Evolutionary conservation across 2,113 vertebrate genomes (phyloP).

Genomic region (Amphiprion ocellaris): DNA sequence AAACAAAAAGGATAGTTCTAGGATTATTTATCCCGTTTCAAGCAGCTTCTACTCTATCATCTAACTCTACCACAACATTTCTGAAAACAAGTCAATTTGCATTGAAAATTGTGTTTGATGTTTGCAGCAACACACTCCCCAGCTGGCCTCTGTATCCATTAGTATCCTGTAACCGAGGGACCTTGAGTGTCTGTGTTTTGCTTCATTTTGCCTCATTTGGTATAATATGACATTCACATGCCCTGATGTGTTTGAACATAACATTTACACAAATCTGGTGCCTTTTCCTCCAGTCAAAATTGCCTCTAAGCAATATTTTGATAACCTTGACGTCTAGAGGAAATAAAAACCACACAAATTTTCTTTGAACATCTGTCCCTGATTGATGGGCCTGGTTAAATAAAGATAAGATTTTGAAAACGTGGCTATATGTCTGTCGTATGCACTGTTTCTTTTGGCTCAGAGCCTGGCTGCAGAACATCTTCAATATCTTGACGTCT

Average conservation of each 20-base stretch:
- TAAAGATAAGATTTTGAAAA: conserved; percentile 76
- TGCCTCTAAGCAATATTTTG: conserved; percentile 22
- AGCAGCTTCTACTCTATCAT: no score
- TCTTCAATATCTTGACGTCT: conserved; percentile 64
- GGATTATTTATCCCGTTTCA: no score
- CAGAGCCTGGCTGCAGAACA: conserved; percentile 57
- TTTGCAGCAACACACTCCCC: conserved; percentile 26
- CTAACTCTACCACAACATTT: background rate
- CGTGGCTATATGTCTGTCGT: conserved; percentile 65
- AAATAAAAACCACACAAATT: conserved; percentile 36
- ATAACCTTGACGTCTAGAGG: conserved; percentile 57
- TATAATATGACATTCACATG: conserved; percentile 57
- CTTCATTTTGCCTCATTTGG: conserved; percentile 67
- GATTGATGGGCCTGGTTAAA: conserved; percentile 75
- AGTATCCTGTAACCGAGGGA: conserved; percentile 46
- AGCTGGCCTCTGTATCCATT: conserved; percentile 44
- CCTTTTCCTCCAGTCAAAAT: conserved; percentile 40
- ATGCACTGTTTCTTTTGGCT: conserved; percentile 59
- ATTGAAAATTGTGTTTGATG: conserved; percentile 40
- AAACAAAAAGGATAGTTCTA: no score
- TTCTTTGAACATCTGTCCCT: conserved; percentile 53
- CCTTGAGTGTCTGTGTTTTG: conserved; percentile 41
- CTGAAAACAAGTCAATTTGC: conserved; percentile 39
- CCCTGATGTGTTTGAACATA: conserved; percentile 50
- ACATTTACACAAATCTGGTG: conserved; percentile 44